Base-by-base conservation (phyloP, 2,113 vertebrate species). In the Ia io region DNA sequence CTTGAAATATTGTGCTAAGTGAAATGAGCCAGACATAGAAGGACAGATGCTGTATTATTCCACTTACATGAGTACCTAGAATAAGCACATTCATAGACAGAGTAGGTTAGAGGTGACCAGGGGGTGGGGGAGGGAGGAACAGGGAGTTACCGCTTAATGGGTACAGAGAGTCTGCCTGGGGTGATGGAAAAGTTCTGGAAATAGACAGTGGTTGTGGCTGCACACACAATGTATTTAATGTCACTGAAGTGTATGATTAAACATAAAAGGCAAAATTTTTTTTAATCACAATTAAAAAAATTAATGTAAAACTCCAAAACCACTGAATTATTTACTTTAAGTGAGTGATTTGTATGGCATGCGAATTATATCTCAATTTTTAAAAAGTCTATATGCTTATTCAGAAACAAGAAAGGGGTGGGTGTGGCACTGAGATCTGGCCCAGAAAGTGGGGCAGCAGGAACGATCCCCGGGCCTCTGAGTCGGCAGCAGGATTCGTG, bases 221-320 rank as follows among this genome's bases (percentile, higher is more conserved):
- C 2, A 71, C 9, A 53, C 40, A 77, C 5, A 67, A 13, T 20
- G 28, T 23, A 84, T 42, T 67, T 56, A 13, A 47, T n/a, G 47
- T 37, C 35, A 74, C 22, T 28, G 44, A 85, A 74, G 1, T 35
- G 6, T 40, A 61, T 6, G 23, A 2, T 80, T 49, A 51, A 71
- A 86, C 69, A 77, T n/a, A 49, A 80, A 70, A 9, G 42, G 49
- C 65, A 76, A 70, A 25, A 23, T 49, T 70, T 37, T 70, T 37
- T 84, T 59, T 82, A 42, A n/a, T 23, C 42, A 86, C 67, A 82
- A 79, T 67, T 63, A 23, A 67, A 80, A 93, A 88, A 94, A 73
- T 37, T 37, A 71, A 71, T 37, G 65, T 7, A 85, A 76, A 42
- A 69, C 69, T 37, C 17, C 73, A 12, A 40, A 37, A 23, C 6